Evolutionary conservation across 2,113 vertebrate genomes (phyloP), one percentile per base, ranked within the genome.

Genomic region (Triplophysa siluroides): DNA sequence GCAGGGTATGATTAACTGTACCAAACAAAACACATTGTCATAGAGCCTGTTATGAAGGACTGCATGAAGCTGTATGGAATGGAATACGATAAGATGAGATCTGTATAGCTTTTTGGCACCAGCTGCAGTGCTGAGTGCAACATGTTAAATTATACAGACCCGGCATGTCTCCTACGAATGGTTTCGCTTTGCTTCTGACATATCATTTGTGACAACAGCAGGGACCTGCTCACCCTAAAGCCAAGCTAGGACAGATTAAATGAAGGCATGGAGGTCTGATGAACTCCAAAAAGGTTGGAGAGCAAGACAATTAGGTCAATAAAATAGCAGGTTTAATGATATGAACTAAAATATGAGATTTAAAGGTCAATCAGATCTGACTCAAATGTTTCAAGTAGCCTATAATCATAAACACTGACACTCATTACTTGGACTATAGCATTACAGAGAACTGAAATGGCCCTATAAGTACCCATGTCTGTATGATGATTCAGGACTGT

Each of bases 121-220:
- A 72, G 54, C n/a, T 70, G 33, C 56, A 84, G 79, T 29, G 43
- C 65, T 79, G 71, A 84, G 71, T 71, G 70, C 79, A 33, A 38
- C 19, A 24, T 81, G 76, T 74, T 84, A 65, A 84, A 84, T 84
- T 78, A 84, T 77, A 81, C 82, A 72, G 58, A 76, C 78, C 61
- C 56, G 38, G 21, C 62, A 21, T 64, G 65, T 24, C 66, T 61
- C 45, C 52, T 14, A 24, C 47, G 21, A 61, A 67, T 78, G 66
- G 47, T 52, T 78, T 75, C 71, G 43, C 65, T 19, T 38, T 65
- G 68, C 43, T 26, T 52, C 64, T 76, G 75, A 84, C 76, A 81
- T 68, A 79, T 84, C 67, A 84, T 81, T 77, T 76, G 62, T 80
- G 75, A 81, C 76, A 78, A 78, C 64, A 79, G 71, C 77, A 14